Conservation (phyloP, 2,797 vertebrate species). For the Gila robusta region DNA sequence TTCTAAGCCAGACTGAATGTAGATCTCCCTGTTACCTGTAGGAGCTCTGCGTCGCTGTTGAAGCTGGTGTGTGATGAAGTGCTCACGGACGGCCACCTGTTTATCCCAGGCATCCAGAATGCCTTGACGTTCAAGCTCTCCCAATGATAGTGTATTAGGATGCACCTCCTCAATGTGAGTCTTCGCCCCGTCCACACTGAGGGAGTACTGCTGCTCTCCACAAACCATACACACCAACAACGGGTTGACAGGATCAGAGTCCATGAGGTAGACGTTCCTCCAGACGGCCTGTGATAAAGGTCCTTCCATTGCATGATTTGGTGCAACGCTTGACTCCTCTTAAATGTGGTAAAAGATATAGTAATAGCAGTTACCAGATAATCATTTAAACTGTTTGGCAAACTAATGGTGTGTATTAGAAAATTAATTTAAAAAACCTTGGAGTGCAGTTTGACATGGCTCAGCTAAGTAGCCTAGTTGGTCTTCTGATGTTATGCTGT, state of each 20-base stretch:
- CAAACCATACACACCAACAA: constrained; percentile 93
- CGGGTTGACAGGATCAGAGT: constrained; percentile 88
- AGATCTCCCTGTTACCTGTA: constrained; percentile 64
- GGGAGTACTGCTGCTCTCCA: constrained; percentile 85
- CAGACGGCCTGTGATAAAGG: constrained; percentile 69
- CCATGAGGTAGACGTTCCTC: constrained; percentile 88
- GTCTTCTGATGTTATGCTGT: constrained; percentile 65
- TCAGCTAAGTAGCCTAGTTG: constrained; percentile 57
- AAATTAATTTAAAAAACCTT: constrained; percentile 66
- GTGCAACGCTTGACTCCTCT: constrained; percentile 57
- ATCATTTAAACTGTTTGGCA: not conserved
- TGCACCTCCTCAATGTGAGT: constrained; percentile 88
- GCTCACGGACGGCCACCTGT: constrained; percentile 80
- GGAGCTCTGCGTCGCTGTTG: constrained; percentile 71
- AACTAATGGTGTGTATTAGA: not conserved
- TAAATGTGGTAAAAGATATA: constrained; percentile 63
- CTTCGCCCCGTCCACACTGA: constrained; percentile 82
- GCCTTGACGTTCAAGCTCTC: constrained; percentile 74
- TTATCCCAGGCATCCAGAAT: constrained; percentile 88
- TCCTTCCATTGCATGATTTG: constrained; percentile 58
- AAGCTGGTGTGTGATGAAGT: constrained; percentile 83
- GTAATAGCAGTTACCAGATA: not conserved
- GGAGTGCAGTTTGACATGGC: constrained; percentile 55
- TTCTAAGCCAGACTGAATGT: not conserved
- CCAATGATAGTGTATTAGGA: constrained; percentile 82